phyloP scores from a whole-genome alignment of 1,140 invertebrate species.

The Ceratina calcarata region DNA sequence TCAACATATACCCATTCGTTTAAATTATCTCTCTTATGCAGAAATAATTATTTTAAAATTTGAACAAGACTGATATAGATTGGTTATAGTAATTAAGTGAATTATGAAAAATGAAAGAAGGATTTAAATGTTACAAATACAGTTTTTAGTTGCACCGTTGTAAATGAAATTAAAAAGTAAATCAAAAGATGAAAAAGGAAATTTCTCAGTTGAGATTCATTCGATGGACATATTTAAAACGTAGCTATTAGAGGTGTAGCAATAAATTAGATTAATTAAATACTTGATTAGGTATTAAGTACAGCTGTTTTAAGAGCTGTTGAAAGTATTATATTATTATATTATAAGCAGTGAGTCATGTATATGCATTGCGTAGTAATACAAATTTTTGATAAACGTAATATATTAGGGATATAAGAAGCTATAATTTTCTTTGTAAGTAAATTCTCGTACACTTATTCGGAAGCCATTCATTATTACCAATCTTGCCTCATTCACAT shows the following conservation, averaged over 20 bases:
- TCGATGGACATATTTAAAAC: not conserved
- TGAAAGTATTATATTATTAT: slow-evolving; percentile 19
- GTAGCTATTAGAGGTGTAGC: not conserved
- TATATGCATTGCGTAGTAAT: not conserved
- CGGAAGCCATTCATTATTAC: not conserved
- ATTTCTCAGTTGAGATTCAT: not conserved
- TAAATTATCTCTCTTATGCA: not conserved
- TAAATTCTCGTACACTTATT: not conserved
- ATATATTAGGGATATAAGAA: not conserved
- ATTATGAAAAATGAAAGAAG: not conserved
- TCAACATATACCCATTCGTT: not conserved
- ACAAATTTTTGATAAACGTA: not conserved
- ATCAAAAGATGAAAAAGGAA: not conserved
- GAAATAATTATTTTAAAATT: not conserved
- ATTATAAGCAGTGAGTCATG: slow-evolving; percentile 1
- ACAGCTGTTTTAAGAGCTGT: not conserved
- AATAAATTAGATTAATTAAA: not conserved
- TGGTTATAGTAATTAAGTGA: slow-evolving; percentile 31
- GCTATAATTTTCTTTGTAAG: not conserved
- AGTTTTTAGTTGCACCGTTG: too few species aligned
- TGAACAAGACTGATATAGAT: slow-evolving; percentile 46
- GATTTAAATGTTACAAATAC: not conserved
- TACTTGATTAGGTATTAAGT: not conserved
- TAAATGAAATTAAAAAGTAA: not conserved
- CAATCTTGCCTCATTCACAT: slow-evolving; percentile 44